Conservation (phyloP, 2,113 vertebrate species). For the Urocolius indicus region DNA sequence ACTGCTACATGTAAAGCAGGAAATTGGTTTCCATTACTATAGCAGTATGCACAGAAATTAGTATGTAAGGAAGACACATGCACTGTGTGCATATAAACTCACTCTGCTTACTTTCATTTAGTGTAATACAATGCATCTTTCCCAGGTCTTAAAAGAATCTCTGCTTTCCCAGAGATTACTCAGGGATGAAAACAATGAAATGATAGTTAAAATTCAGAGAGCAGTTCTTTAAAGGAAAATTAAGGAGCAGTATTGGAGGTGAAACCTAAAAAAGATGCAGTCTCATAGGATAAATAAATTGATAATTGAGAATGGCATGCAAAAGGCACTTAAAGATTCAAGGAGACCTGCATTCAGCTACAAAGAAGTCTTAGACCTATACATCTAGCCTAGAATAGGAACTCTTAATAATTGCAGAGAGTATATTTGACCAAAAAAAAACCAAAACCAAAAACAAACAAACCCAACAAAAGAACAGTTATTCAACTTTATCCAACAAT, state of each 20-base stretch:
- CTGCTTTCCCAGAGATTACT: background rate
- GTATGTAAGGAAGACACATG: background rate
- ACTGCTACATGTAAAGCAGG: background rate
- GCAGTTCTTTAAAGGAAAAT: background rate
- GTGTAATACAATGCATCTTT: background rate
- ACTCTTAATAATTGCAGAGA: background rate
- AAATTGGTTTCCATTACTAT: background rate
- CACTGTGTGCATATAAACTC: background rate
- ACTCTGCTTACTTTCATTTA: background rate
- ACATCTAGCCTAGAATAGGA: background rate
- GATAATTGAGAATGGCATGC: background rate
- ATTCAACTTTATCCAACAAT: background rate
- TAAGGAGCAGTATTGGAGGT: background rate
- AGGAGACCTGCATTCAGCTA: background rate
- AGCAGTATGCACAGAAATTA: background rate
- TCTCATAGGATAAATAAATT: background rate
- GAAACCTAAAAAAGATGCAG: background rate
- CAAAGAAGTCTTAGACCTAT: background rate
- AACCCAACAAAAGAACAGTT: background rate
- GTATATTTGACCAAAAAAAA: background rate
- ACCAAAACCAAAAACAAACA: background rate
- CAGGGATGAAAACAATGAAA: background rate
- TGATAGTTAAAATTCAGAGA: accelerated
- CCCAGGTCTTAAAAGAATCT: background rate
- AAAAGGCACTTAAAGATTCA: background rate